Conservation (phyloP, 2,888 invertebrate species). For the Galeruca laticollis region DNA sequence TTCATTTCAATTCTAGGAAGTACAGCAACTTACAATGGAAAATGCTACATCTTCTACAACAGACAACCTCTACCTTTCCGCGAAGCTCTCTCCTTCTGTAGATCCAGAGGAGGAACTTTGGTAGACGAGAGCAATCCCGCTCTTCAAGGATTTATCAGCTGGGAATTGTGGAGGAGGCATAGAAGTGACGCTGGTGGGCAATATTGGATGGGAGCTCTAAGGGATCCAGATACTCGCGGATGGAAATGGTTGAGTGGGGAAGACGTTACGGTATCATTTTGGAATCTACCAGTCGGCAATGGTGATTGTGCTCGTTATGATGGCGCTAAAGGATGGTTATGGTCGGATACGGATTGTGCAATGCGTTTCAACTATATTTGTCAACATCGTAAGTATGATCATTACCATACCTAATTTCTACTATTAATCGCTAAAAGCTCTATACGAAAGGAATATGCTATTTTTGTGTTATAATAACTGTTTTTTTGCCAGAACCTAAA, state of each 20-base stretch:
- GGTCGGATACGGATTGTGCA: slow-evolving; percentile 92
- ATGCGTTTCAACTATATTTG: slow-evolving; percentile 90
- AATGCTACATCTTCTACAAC: slow-evolving; percentile 95
- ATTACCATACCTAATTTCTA: too few species aligned
- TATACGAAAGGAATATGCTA: too few species aligned
- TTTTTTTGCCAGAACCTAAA: slow-evolving; percentile 78
- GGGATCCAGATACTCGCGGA: slow-evolving; percentile 73
- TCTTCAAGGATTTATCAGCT: slow-evolving; percentile 92
- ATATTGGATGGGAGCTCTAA: slow-evolving; percentile 94
- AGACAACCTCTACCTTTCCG: slow-evolving; percentile 84
- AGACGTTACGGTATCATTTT: slow-evolving; percentile 90
- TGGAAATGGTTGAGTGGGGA: slow-evolving; percentile 94
- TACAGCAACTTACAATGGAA: slow-evolving; percentile 93
- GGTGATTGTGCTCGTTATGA: slow-evolving; percentile 92
- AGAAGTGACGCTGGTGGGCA: slow-evolving; percentile 91
- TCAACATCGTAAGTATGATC: slow-evolving; percentile 84
- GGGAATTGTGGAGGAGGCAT: slow-evolving; percentile 93
- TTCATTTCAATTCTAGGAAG: slow-evolving; percentile 68
- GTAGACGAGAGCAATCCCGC: slow-evolving; percentile 95
- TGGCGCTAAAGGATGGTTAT: slow-evolving; percentile 93
- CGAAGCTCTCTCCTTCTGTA: slow-evolving; percentile 84
- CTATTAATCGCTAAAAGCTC: too few species aligned
- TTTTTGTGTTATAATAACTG: not conserved
- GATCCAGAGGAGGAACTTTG: slow-evolving; percentile 81
- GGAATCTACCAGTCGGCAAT: slow-evolving; percentile 87